phyloP scores from a whole-genome alignment of 2,797 vertebrate genomes.

The Pithecia hirsuta region DNA sequence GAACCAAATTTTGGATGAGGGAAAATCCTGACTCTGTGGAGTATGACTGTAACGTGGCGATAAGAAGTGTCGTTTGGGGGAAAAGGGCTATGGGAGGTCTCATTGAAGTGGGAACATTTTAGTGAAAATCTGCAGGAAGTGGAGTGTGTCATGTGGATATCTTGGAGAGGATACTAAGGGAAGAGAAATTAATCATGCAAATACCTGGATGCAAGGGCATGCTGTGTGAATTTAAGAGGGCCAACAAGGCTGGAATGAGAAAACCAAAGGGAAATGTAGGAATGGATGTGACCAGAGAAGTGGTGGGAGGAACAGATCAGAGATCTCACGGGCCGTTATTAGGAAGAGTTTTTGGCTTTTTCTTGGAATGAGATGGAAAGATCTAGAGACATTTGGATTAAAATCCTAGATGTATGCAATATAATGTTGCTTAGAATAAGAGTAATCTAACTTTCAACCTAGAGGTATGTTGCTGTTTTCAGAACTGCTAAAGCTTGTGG shows the following conservation, averaged over 20 bases:
- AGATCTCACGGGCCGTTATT: background rate
- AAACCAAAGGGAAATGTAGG: background rate
- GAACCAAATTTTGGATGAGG: background rate
- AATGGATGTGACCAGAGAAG: background rate
- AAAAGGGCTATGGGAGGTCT: background rate
- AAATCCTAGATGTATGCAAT: no score
- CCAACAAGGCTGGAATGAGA: background rate
- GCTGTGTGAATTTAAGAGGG: background rate
- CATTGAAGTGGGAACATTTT: background rate
- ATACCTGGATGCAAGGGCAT: background rate
- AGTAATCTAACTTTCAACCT: background rate
- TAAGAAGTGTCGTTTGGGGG: background rate
- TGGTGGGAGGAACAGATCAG: background rate
- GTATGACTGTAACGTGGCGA: rapidly evolving
- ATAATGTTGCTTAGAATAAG: background rate
- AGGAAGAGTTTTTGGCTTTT: background rate
- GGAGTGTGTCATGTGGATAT: background rate
- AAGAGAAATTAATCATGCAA: background rate
- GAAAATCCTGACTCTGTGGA: background rate
- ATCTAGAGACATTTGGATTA: background rate
- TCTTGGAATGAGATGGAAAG: background rate
- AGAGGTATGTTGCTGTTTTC: background rate
- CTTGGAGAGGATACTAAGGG: background rate
- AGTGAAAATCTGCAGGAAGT: background rate
- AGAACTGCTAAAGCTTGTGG: background rate